Evolutionary conservation across 2,797 vertebrate species (phyloP).

Genomic region (Myotis daubentonii): DNA sequence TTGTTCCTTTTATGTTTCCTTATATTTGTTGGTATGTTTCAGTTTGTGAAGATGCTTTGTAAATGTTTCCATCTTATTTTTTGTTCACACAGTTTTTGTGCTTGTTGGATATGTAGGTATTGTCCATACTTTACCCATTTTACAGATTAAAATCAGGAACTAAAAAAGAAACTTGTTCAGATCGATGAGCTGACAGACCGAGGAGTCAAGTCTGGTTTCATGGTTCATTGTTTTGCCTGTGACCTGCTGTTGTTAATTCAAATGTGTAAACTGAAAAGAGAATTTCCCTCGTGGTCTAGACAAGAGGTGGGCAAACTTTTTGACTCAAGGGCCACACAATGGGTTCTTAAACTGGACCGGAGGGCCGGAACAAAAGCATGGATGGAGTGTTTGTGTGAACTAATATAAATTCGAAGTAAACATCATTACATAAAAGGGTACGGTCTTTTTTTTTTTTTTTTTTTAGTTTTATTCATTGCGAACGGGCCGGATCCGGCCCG

Average conservation of each 20-base stretch:
- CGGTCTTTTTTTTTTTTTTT: too few relatives aligned
- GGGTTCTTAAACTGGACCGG: too few relatives aligned
- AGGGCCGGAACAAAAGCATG: too few relatives aligned
- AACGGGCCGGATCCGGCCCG: too few relatives aligned
- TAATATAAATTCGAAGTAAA: too few relatives aligned
- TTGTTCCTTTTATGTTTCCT: neutral
- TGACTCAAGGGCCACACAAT: too few relatives aligned
- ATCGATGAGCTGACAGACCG: neutral
- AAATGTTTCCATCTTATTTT: conserved; percentile 6
- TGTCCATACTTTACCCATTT: neutral
- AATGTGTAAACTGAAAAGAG: neutral
- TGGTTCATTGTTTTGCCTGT: neutral
- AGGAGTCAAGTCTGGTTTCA: neutral
- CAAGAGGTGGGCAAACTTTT: too few relatives aligned
- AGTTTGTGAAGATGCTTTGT: conserved; percentile 23
- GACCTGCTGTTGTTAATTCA: neutral
- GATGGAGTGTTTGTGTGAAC: too few relatives aligned
- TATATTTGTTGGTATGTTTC: neutral
- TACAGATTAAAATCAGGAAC: conserved; percentile 13
- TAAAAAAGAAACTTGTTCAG: neutral
- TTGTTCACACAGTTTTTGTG: neutral
- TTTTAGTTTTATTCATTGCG: too few relatives aligned
- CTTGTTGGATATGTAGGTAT: neutral
- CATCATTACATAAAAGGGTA: too few relatives aligned
- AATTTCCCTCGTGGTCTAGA: neutral